Evolutionary conservation across 2,888 invertebrate species (phyloP).

Genomic region (Podabrus alpinus): DNA sequence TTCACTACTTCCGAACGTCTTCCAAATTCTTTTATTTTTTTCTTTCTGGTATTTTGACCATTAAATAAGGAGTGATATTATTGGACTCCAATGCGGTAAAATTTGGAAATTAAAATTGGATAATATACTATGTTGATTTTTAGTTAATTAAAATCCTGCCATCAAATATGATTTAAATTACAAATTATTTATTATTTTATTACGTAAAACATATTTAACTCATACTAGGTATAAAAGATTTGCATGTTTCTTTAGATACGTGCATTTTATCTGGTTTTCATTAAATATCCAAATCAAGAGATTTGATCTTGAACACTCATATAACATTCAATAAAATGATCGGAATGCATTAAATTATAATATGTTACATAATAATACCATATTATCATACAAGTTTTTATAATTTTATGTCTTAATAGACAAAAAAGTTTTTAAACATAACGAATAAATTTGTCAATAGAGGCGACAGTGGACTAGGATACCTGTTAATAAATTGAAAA

Average conservation of each 20-base stretch:
- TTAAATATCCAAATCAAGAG: background rate
- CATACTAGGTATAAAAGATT: background rate
- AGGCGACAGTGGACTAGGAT: too few species aligned
- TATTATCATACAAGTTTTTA: background rate
- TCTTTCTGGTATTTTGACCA: background rate
- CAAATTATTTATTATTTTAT: background rate
- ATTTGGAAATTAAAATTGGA: too few species aligned
- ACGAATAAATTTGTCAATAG: background rate
- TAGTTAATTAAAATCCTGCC: too few species aligned
- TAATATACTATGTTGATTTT: background rate
- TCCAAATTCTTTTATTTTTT: background rate
- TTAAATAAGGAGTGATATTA: too few species aligned
- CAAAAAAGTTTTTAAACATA: background rate
- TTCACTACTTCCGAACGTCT: background rate
- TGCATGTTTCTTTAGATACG: background rate
- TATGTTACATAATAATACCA: background rate
- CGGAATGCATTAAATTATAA: conserved; percentile 3
- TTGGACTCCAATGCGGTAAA: too few species aligned
- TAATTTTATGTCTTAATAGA: background rate
- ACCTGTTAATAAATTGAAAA: background rate
- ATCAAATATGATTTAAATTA: too few species aligned
- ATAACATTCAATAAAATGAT: background rate
- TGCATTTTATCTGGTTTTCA: background rate
- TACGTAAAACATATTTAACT: too few species aligned
- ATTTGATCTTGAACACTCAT: conserved; percentile 5